Evolutionary conservation across 2,888 invertebrate species (phyloP).

Genomic region (Limnephilus marmoratus): DNA sequence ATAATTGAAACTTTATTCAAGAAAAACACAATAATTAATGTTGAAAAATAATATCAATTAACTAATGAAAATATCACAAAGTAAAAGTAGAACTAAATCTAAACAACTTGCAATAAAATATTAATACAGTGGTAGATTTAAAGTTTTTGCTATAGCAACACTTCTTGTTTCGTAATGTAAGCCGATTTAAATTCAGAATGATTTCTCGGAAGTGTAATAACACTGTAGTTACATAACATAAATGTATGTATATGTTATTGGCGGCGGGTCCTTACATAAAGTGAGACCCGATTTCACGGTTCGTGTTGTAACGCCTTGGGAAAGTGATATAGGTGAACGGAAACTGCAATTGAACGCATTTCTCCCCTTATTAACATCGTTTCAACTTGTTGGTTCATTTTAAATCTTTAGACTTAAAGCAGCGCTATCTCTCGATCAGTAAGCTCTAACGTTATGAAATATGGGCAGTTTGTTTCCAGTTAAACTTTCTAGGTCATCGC

Average conservation of each 20-base stretch:
- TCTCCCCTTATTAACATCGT: background rate
- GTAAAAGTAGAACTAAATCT: background rate
- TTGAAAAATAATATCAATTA: background rate
- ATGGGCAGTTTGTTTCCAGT: background rate
- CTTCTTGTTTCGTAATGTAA: background rate
- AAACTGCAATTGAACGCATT: background rate
- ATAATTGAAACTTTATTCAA: background rate
- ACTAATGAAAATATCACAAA: background rate
- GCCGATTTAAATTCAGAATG: slow-evolving; percentile 2
- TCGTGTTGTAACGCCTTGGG: background rate
- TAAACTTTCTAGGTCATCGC: background rate
- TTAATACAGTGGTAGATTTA: background rate
- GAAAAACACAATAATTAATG: background rate
- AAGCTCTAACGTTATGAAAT: background rate
- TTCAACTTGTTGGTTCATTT: background rate
- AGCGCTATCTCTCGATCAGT: background rate
- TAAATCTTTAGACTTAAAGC: background rate
- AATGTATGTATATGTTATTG: background rate
- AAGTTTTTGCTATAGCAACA: background rate
- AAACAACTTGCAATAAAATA: background rate
- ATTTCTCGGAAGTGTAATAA: background rate
- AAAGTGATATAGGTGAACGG: background rate
- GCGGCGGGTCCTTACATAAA: background rate
- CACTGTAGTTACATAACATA: background rate
- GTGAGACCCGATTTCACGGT: background rate